Conservation (phyloP, 2,113 vertebrate genomes). For the Cynoglossus semilaevis region DNA sequence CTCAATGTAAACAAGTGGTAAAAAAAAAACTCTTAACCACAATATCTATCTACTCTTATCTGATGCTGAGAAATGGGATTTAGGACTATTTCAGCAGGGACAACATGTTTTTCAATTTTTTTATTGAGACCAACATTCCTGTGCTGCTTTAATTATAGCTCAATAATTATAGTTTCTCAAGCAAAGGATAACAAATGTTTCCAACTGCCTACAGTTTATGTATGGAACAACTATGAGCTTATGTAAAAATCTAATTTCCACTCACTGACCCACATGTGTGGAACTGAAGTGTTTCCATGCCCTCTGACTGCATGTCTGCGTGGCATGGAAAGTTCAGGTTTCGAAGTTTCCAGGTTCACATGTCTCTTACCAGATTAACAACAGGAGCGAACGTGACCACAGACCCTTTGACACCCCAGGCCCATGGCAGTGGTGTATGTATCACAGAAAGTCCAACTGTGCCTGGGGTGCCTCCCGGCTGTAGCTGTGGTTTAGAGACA, state of each 20-base stretch:
- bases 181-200: too few relatives aligned
- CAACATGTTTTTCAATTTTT: too few relatives aligned
- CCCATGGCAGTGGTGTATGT: conserved; percentile 9
- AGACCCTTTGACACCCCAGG: conserved; percentile 23
- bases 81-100: too few relatives aligned
- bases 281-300: conserved; percentile 45
- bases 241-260: conserved; percentile 55
- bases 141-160: too few relatives aligned
- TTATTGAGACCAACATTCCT: too few relatives aligned
- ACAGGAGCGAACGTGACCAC: conserved; percentile 61
- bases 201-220: too few relatives aligned
- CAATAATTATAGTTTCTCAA: too few relatives aligned
- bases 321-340: conserved; percentile 64
- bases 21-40: too few relatives aligned
- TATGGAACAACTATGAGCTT: conserved; percentile 19
- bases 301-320: conserved; percentile 47
- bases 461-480: conserved; percentile 1
- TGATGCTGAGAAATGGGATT: too few relatives aligned
- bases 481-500: background rate
- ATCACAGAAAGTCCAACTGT: conserved; percentile 19
- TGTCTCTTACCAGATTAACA: conserved; percentile 63
- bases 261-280: conserved; percentile 44
- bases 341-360: conserved; percentile 51
- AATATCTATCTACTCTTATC: too few relatives aligned
- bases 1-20: too few relatives aligned